These are phyloP conservation scores for Pseudochromis fuscus DNA, from an alignment of 2,797 vertebrate species.

Conservation along the genomic window DNA sequence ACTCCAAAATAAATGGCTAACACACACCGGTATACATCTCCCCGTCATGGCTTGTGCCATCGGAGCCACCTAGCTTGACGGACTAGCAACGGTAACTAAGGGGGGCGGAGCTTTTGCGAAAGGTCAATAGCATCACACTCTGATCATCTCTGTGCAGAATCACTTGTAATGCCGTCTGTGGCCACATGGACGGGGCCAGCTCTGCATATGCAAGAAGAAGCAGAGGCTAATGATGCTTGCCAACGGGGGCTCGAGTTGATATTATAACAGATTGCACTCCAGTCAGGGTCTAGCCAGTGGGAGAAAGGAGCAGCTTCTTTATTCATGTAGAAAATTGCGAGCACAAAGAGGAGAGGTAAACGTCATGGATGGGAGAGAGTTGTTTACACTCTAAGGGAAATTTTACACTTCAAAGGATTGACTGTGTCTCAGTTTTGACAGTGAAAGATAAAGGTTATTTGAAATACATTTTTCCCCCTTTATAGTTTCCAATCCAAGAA, in stretches of 20 bases:
- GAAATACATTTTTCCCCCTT: conserved; percentile 66
- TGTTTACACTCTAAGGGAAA: conserved; percentile 82
- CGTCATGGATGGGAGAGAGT: conserved; percentile 77
- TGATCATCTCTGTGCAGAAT: conserved; percentile 48
- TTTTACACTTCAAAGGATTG: conserved; percentile 81
- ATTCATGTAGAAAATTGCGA: conserved; percentile 84
- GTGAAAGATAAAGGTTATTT: conserved; percentile 83
- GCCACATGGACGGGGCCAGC: conserved; percentile 53
- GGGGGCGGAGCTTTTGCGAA: conserved; percentile 2
- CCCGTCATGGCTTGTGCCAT: too few relatives aligned
- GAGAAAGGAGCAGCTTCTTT: conserved; percentile 75
- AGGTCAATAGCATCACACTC: conserved; percentile 30
- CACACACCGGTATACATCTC: too few relatives aligned
- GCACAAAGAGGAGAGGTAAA: conserved; percentile 79
- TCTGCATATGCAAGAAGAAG: conserved; percentile 65
- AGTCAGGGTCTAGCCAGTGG: conserved; percentile 72
- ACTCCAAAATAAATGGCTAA: too few relatives aligned
- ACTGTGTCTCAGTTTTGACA: conserved; percentile 80
- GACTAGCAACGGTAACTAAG: too few relatives aligned
- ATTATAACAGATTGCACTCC: conserved; percentile 79
- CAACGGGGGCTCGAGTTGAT: conserved; percentile 75
- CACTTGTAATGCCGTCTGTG: conserved; percentile 43
- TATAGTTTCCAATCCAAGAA: conserved; percentile 58
- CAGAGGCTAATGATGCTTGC: conserved; percentile 76
- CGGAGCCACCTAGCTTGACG: too few relatives aligned